Evolutionary conservation across 2,113 vertebrate genomes (phyloP), one percentile per base, ranked within the genome.

Genomic region (Dicerorhinus sumatrensis): DNA sequence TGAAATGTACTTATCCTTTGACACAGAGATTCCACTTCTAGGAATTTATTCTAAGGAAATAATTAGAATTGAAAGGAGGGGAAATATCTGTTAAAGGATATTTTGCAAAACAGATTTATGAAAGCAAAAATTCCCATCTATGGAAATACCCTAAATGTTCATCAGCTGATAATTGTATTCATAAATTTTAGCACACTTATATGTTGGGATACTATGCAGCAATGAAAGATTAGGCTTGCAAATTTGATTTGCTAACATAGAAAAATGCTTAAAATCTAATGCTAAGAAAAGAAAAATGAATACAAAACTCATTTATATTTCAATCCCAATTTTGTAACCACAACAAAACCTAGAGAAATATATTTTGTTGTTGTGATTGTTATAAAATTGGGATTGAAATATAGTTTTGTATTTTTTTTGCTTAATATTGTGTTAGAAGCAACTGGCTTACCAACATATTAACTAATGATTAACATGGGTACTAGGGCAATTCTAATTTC

Each of bases 1-100:
- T 94, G 36, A 89, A 95, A 92, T 92, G 33, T 33, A 11, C 7
- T 27, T 67, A 84, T 81, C 36, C 39, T 96, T 89, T 94, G 39
- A 86, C 62, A 31, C 7, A 65, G 58, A 79, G 60, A 89, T 73
- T 93, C 5, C 42, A 80, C 36, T 82, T 96, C 69, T 54, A 77
- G 69, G 81, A 92, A 92, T 73, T 94, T 90, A 81, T 92, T 63
- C 29, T 87, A 77, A 94, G 56, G n/a, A 95, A 90, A 82, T 83
- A 88, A 58, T 46, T 88, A 51, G 60, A 85, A 84, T 27, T 89
- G 23, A 27, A 92, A 67, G 20, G 58, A 31, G 6, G 9, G 20
- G 6, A 83, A 63, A 80, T 36, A 5, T 73, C 39, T n/a, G 21
- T 16, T 54, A 81, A 77, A 75, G 3, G 8, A 8, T 73, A 77